These are phyloP conservation scores for Laticauda colubrina DNA, from an alignment of 2,113 vertebrate species.

Conservation along the genomic window DNA sequence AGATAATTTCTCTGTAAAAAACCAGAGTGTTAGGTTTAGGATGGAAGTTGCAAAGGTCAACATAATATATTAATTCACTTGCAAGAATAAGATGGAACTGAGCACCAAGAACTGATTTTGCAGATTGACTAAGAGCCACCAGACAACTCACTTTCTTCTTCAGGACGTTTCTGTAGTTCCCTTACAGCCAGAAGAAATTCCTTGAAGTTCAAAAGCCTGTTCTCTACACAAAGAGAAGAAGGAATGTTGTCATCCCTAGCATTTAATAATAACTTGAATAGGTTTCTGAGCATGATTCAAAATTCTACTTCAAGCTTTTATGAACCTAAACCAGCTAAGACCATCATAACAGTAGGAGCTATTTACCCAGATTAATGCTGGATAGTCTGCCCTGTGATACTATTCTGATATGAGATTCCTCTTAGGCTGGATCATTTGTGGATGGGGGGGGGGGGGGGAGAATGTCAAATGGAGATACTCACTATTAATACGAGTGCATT, in stretches of 20 bases:
- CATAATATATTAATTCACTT: neutral
- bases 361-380: neutral
- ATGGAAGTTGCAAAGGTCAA: neutral
- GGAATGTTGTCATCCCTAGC: neutral
- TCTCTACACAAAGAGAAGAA: neutral
- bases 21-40: neutral
- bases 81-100: neutral
- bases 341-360: neutral
- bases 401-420: neutral
- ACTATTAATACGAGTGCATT: neutral
- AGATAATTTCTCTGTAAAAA: neutral
- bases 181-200: neutral
- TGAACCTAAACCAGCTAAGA: neutral
- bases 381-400: neutral
- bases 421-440: neutral
- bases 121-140: neutral
- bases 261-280: neutral
- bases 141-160: constrained; percentile 10
- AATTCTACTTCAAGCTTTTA: neutral
- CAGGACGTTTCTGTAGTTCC: neutral
- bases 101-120: neutral
- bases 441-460: no score
- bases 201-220: neutral
- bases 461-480: neutral
- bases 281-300: neutral